phyloP scores from a whole-genome alignment of 2,113 vertebrate genomes.

The Rhinopomastus cyanomelas region DNA sequence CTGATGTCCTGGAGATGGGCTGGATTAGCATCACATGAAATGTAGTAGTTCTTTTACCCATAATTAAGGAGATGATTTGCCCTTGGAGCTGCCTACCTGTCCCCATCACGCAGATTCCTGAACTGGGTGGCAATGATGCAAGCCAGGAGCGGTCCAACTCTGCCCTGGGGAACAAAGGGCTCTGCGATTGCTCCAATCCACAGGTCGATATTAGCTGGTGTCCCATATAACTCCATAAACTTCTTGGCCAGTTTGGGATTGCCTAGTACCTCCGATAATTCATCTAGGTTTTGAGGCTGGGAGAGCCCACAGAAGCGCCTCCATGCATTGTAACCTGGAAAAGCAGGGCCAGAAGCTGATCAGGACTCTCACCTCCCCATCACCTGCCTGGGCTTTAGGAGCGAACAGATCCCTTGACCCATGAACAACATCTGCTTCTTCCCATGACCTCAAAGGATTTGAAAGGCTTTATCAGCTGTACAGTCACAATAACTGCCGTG shows the following conservation, averaged over 20 bases:
- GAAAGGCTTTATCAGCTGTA: neutral
- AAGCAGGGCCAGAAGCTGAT: neutral
- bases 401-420: neutral
- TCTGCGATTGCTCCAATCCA: constrained; percentile 89
- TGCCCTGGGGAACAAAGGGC: constrained; percentile 77
- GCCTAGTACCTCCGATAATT: constrained; percentile 78
- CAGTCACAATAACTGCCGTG: neutral
- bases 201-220: constrained; percentile 83
- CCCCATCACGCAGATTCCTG: constrained; percentile 78
- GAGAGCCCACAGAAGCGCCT: constrained; percentile 78
- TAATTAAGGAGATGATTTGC: neutral
- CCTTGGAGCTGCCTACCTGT: constrained; percentile 67
- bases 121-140: constrained; percentile 90
- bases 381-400: neutral
- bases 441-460: neutral
- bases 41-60: neutral
- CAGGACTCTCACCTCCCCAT: neutral
- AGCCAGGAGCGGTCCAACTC: constrained; percentile 85
- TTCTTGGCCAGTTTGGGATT: constrained; percentile 79
- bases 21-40: neutral
- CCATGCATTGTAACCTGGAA: constrained; percentile 53
- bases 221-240: constrained; percentile 83
- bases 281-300: constrained; percentile 74
- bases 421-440: neutral
- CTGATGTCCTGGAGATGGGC: neutral